Base-by-base conservation (phyloP, 1,140 invertebrate species). In the Bombus difficillimus region DNA sequence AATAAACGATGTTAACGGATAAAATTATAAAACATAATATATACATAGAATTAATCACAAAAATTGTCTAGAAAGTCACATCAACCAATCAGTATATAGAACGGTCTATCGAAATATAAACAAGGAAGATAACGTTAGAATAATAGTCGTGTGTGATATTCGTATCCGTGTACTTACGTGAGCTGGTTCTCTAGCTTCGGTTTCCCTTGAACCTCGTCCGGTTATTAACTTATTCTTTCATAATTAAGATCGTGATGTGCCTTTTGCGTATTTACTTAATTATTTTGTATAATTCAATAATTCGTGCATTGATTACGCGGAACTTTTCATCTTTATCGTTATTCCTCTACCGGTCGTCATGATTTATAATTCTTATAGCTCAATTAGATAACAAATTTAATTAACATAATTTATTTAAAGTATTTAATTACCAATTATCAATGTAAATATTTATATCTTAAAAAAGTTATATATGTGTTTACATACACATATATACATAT, bases 141-240 rank as follows among this genome's bases (percentile, higher is more conserved):
- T 68, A 68, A 68, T 41, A 47, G 75, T 77, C 59, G 85, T 89
- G 62, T 71, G 86, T 84, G 82, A 86, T 76, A 86, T 53, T 83
- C 74, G 89, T 92, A 86, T 72, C 76, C 64, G 82, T 43, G 83
- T 85, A 25, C 80, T 77, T 66, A 57, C 47, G 18, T 53, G 47
- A 41, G 53, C 71, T 37, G 68, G 53, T 81, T 37, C 22, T 79
- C 39, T 8, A 13, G 87, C 72, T 90, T 86, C 86, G 89, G 87
- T 77, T 71, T 87, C 15, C 71, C 88, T 92, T 92, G 87, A 92
- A 91, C 86, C 87, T 92, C 81, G 43, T 74, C 79, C 41, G 47
- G 37, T 83, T 80, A 74, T 57, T 18, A 43, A 85, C 34, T 83
- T 69, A 78, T 43, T 47, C 12, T n/a, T 28, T 76, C 15, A 5